A percentile compares a stretch with the other conserved stretches of the same genome.
These are phyloP conservation scores for Brachionus manjavacas DNA, from an alignment of 1,140 invertebrate species.

Conservation along the genomic window DNA sequence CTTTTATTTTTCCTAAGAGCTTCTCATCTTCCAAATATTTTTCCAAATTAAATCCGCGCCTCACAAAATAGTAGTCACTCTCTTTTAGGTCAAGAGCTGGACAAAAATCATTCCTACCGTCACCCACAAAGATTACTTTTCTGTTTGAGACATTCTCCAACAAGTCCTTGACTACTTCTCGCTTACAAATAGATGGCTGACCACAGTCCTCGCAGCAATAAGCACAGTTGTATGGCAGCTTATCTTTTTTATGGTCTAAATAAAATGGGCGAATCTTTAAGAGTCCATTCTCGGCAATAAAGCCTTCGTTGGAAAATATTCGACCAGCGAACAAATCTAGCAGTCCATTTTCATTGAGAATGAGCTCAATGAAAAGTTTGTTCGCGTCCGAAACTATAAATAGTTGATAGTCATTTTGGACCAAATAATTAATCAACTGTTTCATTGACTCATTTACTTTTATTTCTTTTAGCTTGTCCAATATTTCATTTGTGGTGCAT, in stretches of 20 bases:
- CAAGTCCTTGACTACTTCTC: conserved; percentile 54
- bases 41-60: conserved; percentile 22
- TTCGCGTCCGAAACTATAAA: conserved; percentile 79
- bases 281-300: conserved; percentile 63
- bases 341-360: conserved; percentile 63
- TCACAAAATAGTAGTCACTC: conserved; percentile 2
- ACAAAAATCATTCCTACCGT: conserved; percentile 74
- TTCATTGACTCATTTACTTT: conserved; percentile 55
- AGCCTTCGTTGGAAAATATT: conserved; percentile 71
- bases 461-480: not conserved
- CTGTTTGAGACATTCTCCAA: conserved; percentile 47
- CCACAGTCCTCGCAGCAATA: conserved; percentile 20
- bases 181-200: conserved; percentile 8
- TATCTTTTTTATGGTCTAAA: conserved; percentile 17
- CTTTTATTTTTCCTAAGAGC: not conserved
- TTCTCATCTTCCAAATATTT: not conserved
- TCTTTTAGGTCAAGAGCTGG: conserved; percentile 53
- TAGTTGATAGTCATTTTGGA: conserved; percentile 57
- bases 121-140: conserved; percentile 68
- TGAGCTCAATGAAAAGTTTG: conserved; percentile 67
- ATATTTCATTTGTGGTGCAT: not conserved
- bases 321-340: conserved; percentile 57
- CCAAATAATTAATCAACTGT: conserved; percentile 61
- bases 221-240: not conserved
- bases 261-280: conserved; percentile 58